These are phyloP conservation scores for Holothuria leucospilota DNA, from an alignment of 53 echinoderm and acorn worm genomes.

Conservation along the genomic window DNA sequence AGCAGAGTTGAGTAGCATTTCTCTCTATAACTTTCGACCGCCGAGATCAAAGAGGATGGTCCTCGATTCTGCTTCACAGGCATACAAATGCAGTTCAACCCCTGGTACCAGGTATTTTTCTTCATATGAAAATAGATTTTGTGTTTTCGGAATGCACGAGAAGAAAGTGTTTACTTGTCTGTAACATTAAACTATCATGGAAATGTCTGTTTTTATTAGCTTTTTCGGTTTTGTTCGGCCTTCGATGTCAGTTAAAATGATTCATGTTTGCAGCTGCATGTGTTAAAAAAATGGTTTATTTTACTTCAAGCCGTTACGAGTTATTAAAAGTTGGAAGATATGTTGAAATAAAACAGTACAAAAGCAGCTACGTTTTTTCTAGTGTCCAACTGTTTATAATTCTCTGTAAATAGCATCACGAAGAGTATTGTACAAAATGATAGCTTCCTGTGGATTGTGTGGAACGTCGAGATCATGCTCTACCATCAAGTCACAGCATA, in stretches of 20 bases:
- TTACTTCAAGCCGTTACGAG: neutral
- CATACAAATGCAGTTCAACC: too few relatives aligned
- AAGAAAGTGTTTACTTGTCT: neutral
- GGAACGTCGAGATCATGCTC: conserved; percentile 44
- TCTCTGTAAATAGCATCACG: conserved; percentile 51
- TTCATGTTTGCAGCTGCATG: too few relatives aligned
- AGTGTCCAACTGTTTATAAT: conserved; percentile 1
- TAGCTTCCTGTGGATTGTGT: conserved; percentile 46
- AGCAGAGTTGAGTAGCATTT: too few relatives aligned
- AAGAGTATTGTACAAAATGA: conserved; percentile 40
- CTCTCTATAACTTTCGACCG: too few relatives aligned
- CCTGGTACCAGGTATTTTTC: too few relatives aligned
- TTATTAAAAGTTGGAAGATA: neutral
- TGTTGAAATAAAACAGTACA: neutral
- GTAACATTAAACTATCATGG: neutral
- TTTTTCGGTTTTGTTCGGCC: too few relatives aligned
- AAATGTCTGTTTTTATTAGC: neutral
- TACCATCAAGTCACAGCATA: conserved; percentile 48
- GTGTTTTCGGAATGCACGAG: too few relatives aligned
- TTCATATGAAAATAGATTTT: too few relatives aligned
- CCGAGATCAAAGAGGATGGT: too few relatives aligned
- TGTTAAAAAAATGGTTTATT: too few relatives aligned
- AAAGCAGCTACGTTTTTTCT: neutral
- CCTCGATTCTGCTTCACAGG: too few relatives aligned
- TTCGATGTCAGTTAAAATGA: too few relatives aligned